These are phyloP conservation scores for Halocaridina rubra DNA, from an alignment of 2,888 invertebrate species.

Conservation along the genomic window DNA sequence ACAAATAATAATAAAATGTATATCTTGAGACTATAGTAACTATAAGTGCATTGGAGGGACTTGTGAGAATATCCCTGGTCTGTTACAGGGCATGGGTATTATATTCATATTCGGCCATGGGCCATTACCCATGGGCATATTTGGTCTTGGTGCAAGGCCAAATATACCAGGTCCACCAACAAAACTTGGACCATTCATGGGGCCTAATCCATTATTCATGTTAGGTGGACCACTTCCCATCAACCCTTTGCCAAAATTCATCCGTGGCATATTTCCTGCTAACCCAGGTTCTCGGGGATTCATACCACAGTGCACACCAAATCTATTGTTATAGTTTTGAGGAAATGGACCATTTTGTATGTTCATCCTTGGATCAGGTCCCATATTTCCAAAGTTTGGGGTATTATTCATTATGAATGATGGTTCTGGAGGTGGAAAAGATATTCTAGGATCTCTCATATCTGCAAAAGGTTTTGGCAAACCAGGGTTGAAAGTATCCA, in stretches of 20 bases:
- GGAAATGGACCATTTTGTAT: neutral
- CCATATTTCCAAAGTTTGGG: neutral
- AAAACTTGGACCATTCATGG: neutral
- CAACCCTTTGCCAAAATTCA: neutral
- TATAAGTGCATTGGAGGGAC: conserved; percentile 39
- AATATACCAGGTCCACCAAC: neutral
- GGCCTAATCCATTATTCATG: neutral
- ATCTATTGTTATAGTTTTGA: neutral
- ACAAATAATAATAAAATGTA: no score
- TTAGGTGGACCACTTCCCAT: neutral
- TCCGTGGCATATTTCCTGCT: neutral
- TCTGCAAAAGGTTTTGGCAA: conserved; percentile 13
- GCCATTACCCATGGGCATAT: neutral
- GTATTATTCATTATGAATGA: neutral
- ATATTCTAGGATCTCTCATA: neutral
- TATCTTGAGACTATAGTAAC: neutral
- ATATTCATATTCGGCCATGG: conserved; percentile 14
- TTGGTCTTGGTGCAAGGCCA: neutral
- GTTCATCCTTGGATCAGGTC: neutral
- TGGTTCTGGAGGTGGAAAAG: neutral
- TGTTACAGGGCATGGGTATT: conserved; percentile 5
- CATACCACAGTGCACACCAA: neutral
- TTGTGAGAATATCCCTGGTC: conserved; percentile 12
- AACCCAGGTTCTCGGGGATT: neutral
- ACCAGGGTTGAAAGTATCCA: conserved; percentile 1